These are phyloP conservation scores for Coptodon rendalli DNA, from an alignment of 2,113 vertebrate genomes.

Conservation along the genomic window DNA sequence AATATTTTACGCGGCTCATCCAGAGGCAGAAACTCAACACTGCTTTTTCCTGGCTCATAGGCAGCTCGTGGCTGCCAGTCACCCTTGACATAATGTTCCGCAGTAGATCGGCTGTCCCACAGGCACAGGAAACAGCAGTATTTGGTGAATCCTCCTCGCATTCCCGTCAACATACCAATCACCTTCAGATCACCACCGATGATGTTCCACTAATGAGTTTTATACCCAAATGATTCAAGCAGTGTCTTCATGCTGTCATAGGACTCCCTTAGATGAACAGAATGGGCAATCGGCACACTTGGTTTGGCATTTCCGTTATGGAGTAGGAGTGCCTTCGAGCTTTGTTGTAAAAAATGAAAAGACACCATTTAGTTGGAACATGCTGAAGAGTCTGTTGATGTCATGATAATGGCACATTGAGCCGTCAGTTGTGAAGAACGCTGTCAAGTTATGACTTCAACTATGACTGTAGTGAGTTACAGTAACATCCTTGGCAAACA, in stretches of 20 bases:
- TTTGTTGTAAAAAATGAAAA: neutral
- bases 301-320: neutral
- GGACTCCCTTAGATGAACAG: neutral
- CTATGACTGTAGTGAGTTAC: neutral
- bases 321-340: neutral
- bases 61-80: neutral
- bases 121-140: neutral
- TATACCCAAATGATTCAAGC: neutral
- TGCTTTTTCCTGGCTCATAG: neutral
- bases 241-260: neutral
- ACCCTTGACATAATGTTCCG: fast-evolving
- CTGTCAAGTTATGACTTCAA: neutral
- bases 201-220: neutral
- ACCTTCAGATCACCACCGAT: neutral
- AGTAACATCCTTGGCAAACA: neutral
- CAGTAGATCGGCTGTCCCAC: neutral
- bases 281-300: neutral
- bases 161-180: neutral
- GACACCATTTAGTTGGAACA: neutral
- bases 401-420: neutral
- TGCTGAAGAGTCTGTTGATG: neutral
- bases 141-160: neutral
- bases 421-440: neutral
- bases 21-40: neutral
- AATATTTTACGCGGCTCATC: neutral